A percentile compares a stretch with the other conserved stretches of the same genome.
phyloP scores from a whole-genome alignment of 2,113 vertebrate genomes.

The Xenopus tropicalis region UCB_Xtro_10.0 CM004447.2:30715501-30716000 shows the following conservation, averaged over 20 bases:
- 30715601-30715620: constrained; percentile 22
- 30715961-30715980: constrained; percentile 1
- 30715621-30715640: constrained; percentile 45
- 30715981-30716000: constrained; percentile 9
- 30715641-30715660: constrained; percentile 47
- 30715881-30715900: constrained; percentile 18
- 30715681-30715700: constrained; percentile 53
- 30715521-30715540: constrained; percentile 25
- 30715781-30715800: constrained; percentile 58
- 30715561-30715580: constrained; percentile 46
- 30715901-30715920: constrained; percentile 3
- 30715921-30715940: constrained; percentile 16
- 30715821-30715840: constrained; percentile 30
- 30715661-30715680: constrained; percentile 52
- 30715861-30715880: constrained; percentile 29
- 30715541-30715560: constrained; percentile 23
- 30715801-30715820: constrained; percentile 61
- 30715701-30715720: constrained; percentile 53
- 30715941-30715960: constrained; percentile 8
- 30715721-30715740: constrained; percentile 56
- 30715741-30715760: constrained; percentile 55
- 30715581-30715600: constrained; percentile 35
- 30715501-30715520: constrained; percentile 42
- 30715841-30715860: constrained; percentile 29
- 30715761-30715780: constrained; percentile 48